Conservation (phyloP, 2,113 vertebrate genomes). For the Gavialis gangeticus region DNA sequence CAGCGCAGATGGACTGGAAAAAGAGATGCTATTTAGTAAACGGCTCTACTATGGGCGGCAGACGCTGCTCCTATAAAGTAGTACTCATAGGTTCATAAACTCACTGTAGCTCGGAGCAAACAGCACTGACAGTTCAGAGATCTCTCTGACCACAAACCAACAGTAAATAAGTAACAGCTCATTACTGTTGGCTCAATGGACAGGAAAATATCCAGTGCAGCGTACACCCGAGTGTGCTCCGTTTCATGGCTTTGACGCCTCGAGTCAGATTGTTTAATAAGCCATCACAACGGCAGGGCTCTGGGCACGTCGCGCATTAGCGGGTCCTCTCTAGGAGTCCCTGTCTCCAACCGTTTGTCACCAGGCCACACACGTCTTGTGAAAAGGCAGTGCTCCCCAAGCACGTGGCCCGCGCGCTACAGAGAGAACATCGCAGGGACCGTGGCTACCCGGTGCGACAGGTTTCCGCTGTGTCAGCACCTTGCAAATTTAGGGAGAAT, state of each 20-base stretch:
- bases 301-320: conserved; percentile 2
- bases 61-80: neutral
- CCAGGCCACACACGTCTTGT: neutral
- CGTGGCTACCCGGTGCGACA: neutral
- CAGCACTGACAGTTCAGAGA: neutral
- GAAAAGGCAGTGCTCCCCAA: neutral
- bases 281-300: conserved; percentile 18
- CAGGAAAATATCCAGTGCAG: conserved; percentile 42
- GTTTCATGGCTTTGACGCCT: conserved; percentile 13
- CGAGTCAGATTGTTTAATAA: conserved; percentile 64
- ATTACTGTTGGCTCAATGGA: conserved; percentile 52
- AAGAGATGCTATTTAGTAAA: neutral
- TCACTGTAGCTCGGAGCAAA: neutral
- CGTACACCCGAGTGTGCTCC: conserved; percentile 17
- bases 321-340: conserved; percentile 6
- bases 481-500: neutral
- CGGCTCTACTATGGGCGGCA: neutral
- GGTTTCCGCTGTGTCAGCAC: neutral
- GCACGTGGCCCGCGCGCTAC: neutral
- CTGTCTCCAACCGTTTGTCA: neutral
- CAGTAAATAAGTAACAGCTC: conserved; percentile 68
- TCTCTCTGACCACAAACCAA: conserved; percentile 43
- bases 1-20: neutral
- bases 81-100: neutral
- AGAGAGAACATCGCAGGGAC: neutral